Percentiles rank a stretch among this genome's conserved stretches.
phyloP scores from a whole-genome alignment of 1,140 invertebrate species.

The Halictus rubicundus region DNA sequence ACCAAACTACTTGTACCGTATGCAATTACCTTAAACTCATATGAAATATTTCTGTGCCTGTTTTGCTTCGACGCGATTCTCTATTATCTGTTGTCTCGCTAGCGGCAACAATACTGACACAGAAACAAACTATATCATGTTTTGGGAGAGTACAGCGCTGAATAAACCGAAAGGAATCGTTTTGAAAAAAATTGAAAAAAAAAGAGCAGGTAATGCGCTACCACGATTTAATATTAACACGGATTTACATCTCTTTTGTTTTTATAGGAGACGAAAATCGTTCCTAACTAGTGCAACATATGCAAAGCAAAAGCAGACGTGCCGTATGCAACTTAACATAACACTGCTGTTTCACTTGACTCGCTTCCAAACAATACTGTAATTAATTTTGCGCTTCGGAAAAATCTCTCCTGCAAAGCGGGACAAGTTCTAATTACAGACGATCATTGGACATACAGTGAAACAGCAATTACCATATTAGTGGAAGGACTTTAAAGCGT shows the following conservation, averaged over 20 bases:
- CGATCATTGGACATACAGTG: slow-evolving; percentile 31
- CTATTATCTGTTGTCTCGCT: slow-evolving; percentile 68
- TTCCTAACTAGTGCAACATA: slow-evolving; percentile 31
- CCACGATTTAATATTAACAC: not conserved
- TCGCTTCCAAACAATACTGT: not conserved
- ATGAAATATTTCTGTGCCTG: slow-evolving; percentile 79
- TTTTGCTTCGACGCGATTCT: slow-evolving; percentile 76
- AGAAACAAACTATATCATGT: slow-evolving; percentile 63
- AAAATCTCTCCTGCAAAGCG: slow-evolving; percentile 5
- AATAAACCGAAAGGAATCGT: not conserved
- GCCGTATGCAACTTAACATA: slow-evolving; percentile 63
- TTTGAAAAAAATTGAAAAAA: not conserved
- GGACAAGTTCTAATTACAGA: not conserved
- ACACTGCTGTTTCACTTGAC: slow-evolving; percentile 58
- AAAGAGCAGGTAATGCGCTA: not conserved
- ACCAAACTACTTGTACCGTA: slow-evolving; percentile 64
- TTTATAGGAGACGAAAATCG: not conserved
- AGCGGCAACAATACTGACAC: slow-evolving; percentile 70
- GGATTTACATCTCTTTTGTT: not conserved
- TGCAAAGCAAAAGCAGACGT: slow-evolving; percentile 70
- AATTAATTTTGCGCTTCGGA: not conserved
- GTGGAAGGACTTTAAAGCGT: slow-evolving; percentile 65
- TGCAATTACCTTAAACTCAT: slow-evolving; percentile 79
- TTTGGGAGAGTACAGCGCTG: slow-evolving; percentile 21
- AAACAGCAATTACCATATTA: slow-evolving; percentile 66